Base-by-base conservation (phyloP, 1,140 invertebrate species). In the Drosophila pectinifera region DNA sequence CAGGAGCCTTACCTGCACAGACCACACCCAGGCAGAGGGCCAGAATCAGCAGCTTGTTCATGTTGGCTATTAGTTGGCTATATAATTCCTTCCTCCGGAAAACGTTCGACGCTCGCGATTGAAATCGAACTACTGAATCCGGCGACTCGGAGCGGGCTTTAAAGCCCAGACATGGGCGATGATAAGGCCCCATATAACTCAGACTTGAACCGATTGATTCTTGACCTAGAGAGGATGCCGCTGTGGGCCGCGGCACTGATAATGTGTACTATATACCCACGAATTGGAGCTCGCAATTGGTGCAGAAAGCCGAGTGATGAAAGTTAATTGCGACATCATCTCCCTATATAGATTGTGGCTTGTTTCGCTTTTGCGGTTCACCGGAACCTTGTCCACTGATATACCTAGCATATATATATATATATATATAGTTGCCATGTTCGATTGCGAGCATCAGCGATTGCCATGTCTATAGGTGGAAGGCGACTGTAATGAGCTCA, bases 181-280 rank as follows among this genome's bases (percentile, higher is more conserved):
- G 67, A 46, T 75, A 67, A 69, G 59, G 26, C 48, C 38, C 63
- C 38, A 57, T 62, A 65, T 58, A 69, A 54, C 22, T 55, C 53
- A 81, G 64, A 75, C 80, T 91, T 84, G 78, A 91, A 75, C 72
- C 20, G 75, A 88, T 91, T 73, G 65, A 82, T 81, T 75, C 75
- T 90, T 91, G 89, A 91, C 89, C 89, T 89, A 91, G 83, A 91
- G 78, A 79, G 58, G 59, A 79, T 85, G 77, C 55, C 63, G 73
- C 62, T 76, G 38, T 39, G 26, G 54, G 76, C 28, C 41, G 31
- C 36, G 69, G 34, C 68, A 76, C 67, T 67, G 78, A 81, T 81
- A 81, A 59, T 64, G 48, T 59, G 14, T 16, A 20, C 46, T 57
- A 51, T 67, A 34, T 57, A 38, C n/a, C 31, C 8, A 39, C 38